A percentile compares a stretch with the other conserved stretches of the same genome.
These are phyloP conservation scores for Malacosoma neustria DNA, from an alignment of 2,888 invertebrate species.

Conservation along the genomic window DNA sequence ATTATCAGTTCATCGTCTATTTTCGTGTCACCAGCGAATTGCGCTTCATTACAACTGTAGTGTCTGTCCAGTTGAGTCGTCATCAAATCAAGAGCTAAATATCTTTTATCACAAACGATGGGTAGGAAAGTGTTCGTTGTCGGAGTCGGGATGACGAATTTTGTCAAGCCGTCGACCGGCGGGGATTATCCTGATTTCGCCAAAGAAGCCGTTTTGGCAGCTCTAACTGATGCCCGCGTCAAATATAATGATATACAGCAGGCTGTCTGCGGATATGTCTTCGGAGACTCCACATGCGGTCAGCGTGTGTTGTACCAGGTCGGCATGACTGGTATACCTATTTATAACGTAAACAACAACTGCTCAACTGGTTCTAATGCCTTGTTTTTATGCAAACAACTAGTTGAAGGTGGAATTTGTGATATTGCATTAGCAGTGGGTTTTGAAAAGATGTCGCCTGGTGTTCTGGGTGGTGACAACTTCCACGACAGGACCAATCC, in stretches of 20 bases:
- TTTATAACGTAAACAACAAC: slow-evolving; percentile 99
- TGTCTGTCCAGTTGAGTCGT: slow-evolving; percentile 35
- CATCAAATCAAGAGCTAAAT: too few species aligned
- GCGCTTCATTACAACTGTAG: slow-evolving; percentile 18
- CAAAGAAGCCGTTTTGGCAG: slow-evolving; percentile 93
- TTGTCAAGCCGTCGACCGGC: slow-evolving; percentile 93
- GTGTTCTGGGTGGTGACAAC: slow-evolving; percentile 84
- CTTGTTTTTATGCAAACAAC: slow-evolving; percentile 90
- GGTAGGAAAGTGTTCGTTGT: slow-evolving; percentile 86
- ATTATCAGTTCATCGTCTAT: slow-evolving; percentile 17
- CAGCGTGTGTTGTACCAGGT: slow-evolving; percentile 95
- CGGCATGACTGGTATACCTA: slow-evolving; percentile 97
- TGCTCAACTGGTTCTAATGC: slow-evolving; percentile 98
- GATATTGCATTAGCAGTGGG: slow-evolving; percentile 95
- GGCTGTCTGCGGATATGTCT: slow-evolving; percentile 94
- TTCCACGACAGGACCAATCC: slow-evolving; percentile 91
- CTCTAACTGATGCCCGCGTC: slow-evolving; percentile 88
- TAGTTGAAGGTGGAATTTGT: slow-evolving; percentile 90
- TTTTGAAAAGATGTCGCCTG: slow-evolving; percentile 98
- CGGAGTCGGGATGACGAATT: slow-evolving; percentile 99
- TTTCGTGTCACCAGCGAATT: slow-evolving; percentile 13
- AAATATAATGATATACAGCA: slow-evolving; percentile 87
- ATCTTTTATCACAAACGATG: too few species aligned
- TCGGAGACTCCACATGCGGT: slow-evolving; percentile 96
- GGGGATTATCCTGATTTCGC: slow-evolving; percentile 97